Percentiles rank a stretch among this genome's conserved stretches.
Conservation (phyloP, 2,797 vertebrate species). For the Cyprinodon diabolis region DNA sequence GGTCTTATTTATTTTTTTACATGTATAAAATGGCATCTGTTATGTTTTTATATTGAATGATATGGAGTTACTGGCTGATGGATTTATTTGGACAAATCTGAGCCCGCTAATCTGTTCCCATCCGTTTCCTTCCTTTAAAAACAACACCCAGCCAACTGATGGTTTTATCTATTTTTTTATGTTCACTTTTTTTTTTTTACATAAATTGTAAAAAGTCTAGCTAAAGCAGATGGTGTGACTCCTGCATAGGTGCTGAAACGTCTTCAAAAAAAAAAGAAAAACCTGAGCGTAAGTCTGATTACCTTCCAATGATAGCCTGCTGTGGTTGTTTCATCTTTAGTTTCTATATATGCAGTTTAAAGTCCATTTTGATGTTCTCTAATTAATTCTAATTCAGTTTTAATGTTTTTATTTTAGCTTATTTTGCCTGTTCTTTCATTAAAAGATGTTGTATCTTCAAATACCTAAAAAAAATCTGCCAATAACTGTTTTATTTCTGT, state of each 20-base stretch:
- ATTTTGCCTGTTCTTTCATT: neutral
- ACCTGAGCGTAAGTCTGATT: neutral
- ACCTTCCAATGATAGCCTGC: no score
- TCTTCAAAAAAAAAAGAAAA: neutral
- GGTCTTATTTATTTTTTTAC: neutral
- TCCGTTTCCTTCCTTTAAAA: constrained; percentile 7
- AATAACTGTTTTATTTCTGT: no score
- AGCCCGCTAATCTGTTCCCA: neutral
- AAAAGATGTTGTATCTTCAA: neutral
- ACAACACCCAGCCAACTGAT: neutral
- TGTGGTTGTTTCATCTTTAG: neutral
- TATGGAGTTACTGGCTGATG: neutral
- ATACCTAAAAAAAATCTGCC: no score
- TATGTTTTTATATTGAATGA: neutral
- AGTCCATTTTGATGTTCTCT: neutral
- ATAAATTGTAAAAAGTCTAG: neutral
- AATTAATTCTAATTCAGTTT: neutral
- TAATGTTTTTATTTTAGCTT: neutral
- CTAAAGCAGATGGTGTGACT: neutral
- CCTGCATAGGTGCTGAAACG: no score
- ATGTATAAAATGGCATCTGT: neutral
- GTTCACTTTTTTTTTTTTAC: neutral
- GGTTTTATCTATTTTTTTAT: neutral
- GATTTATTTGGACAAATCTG: neutral
- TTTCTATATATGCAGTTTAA: neutral